Evolutionary conservation across 1,140 invertebrate genomes (phyloP).

Genomic region (Linepithema humile): DNA sequence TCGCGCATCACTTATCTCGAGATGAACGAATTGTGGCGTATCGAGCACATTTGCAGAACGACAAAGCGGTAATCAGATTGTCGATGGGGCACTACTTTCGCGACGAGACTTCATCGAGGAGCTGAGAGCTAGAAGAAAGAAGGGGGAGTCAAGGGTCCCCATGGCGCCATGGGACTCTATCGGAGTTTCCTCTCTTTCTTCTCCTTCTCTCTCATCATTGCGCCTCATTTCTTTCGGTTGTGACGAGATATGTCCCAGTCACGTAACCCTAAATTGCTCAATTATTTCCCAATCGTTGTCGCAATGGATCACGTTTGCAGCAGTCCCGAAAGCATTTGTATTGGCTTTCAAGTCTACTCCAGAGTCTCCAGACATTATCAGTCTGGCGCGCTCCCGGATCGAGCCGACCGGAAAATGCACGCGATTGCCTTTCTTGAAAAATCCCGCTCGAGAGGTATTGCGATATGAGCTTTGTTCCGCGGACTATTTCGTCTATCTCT

Average conservation of each 20-base stretch:
- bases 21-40: conserved; percentile 19
- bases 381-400: background rate
- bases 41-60: conserved; percentile 57
- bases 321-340: conserved; percentile 8
- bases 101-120: conserved; percentile 2
- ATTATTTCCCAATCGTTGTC: conserved; percentile 64
- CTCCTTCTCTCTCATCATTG: conserved; percentile 3
- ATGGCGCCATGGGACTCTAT: conserved; percentile 30
- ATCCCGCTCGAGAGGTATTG: background rate
- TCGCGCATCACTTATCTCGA: conserved; percentile 2
- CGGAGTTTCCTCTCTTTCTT: background rate
- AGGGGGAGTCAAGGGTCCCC: background rate
- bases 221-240: conserved; percentile 23
- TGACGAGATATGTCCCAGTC: conserved; percentile 59
- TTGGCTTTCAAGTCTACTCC: too few species aligned
- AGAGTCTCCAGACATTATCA: conserved; percentile 8
- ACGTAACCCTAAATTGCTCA: conserved; percentile 70
- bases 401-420: conserved; percentile 27
- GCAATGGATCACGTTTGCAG: conserved; percentile 38
- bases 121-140: background rate
- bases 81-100: conserved; percentile 24
- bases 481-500: background rate
- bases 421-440: conserved; percentile 15
- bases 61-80: conserved; percentile 48
- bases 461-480: background rate